Evolutionary conservation across 2,797 vertebrate genomes (phyloP).

Genomic region (Telmatherina bonti): DNA sequence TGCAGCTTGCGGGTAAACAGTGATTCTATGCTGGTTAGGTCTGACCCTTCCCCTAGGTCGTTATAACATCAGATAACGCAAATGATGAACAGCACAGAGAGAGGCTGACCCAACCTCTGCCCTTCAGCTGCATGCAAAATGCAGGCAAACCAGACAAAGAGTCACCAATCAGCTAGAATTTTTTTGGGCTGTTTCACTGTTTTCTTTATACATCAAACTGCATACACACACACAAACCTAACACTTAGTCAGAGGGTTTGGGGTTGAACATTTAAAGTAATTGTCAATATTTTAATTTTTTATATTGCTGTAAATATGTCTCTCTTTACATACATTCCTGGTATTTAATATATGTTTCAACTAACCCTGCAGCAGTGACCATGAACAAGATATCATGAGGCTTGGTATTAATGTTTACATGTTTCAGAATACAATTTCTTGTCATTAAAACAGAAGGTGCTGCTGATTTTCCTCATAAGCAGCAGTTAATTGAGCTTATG

Average conservation of each 20-base stretch:
- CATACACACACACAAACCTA: neutral
- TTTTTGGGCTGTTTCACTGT: neutral
- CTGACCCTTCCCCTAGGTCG: constrained; percentile 47
- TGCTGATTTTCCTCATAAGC: constrained; percentile 5
- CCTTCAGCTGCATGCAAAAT: constrained; percentile 18
- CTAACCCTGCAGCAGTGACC: neutral
- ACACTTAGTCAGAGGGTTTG: neutral
- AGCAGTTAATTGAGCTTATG: constrained; percentile 1
- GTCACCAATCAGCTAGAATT: neutral
- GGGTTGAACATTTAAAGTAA: neutral
- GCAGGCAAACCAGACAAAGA: neutral
- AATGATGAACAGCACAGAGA: constrained; percentile 45
- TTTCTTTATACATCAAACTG: neutral
- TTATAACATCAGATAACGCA: constrained; percentile 61
- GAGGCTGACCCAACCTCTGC: constrained; percentile 1
- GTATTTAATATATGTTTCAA: neutral
- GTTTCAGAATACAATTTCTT: constrained; percentile 24
- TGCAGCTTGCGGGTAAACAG: constrained; percentile 59
- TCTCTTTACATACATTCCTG: neutral
- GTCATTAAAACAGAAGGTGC: constrained; percentile 9
- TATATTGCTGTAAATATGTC: neutral
- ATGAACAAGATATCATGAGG: constrained; percentile 14
- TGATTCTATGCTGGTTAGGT: constrained; percentile 38
- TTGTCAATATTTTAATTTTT: neutral
- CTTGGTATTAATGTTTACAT: neutral